Conservation (phyloP, 1,140 invertebrate genomes). For the Thaumatotibia leucotreta region DNA sequence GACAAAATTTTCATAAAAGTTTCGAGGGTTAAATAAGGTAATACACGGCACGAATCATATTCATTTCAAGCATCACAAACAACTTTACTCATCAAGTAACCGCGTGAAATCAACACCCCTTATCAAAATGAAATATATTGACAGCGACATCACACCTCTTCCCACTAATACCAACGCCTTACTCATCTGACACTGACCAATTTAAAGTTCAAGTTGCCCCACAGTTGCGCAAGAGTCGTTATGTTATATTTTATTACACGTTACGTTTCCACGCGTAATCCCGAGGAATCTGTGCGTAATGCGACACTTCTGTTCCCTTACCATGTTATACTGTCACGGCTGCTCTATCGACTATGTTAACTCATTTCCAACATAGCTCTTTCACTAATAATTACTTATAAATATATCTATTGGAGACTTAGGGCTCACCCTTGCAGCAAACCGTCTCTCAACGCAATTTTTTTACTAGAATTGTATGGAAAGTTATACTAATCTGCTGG, state of each 20-base stretch:
- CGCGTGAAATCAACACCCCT: background rate
- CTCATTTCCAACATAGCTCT: no score
- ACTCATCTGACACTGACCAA: constrained; percentile 44
- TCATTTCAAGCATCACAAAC: background rate
- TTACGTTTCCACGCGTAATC: constrained; percentile 38
- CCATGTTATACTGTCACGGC: no score
- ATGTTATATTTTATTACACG: constrained; percentile 33
- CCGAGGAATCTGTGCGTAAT: constrained; percentile 26
- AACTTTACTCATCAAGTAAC: background rate
- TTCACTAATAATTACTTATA: no score
- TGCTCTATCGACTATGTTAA: no score
- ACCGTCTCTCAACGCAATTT: no score
- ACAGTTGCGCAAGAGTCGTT: constrained; percentile 34
- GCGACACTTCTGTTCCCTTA: background rate
- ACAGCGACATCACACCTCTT: background rate
- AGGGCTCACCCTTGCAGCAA: no score
- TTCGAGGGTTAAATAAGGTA: no score
- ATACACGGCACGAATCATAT: no score
- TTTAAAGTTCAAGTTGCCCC: constrained; percentile 44
- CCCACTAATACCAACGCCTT: constrained; percentile 3
- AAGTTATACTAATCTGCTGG: no score
- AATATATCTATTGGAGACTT: no score
- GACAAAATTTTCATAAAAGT: no score
- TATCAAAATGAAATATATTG: background rate
- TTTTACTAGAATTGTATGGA: no score